phyloP scores from a whole-genome alignment of 2,888 invertebrate species.

The Lepidocyrtinus sp. region DNA sequence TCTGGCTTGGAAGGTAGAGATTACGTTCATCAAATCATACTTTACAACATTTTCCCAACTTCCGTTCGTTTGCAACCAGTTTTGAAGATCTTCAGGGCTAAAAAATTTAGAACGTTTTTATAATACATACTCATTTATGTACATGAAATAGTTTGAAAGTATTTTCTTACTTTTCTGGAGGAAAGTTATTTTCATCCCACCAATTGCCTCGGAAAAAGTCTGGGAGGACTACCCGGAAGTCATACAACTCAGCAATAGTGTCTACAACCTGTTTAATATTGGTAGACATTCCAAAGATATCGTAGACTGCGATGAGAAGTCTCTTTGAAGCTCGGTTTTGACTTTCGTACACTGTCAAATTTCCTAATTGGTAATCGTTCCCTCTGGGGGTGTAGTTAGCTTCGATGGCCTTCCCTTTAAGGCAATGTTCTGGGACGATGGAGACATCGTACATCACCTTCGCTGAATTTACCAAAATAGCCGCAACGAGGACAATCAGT shows the following conservation, averaged over 20 bases:
- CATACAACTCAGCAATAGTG: slow-evolving; percentile 46
- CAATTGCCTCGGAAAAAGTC: slow-evolving; percentile 61
- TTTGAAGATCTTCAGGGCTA: slow-evolving; percentile 51
- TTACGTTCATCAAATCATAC: slow-evolving; percentile 42
- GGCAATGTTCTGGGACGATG: slow-evolving; percentile 37
- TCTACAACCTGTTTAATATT: slow-evolving; percentile 63
- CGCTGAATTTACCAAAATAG: slow-evolving; percentile 14
- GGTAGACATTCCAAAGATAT: slow-evolving; percentile 60
- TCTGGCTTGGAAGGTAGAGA: slow-evolving; percentile 34
- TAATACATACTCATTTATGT: neutral
- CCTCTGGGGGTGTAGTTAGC: slow-evolving; percentile 62
- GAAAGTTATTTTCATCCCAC: slow-evolving; percentile 54
- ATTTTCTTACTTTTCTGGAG: slow-evolving; percentile 53
- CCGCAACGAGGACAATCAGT: slow-evolving; percentile 29
- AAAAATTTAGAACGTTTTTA: neutral
- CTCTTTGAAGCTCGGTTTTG: slow-evolving; percentile 38
- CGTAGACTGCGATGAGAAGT: slow-evolving; percentile 63
- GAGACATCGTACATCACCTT: slow-evolving; percentile 36
- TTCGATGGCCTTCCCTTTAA: slow-evolving; percentile 43
- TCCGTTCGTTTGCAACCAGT: slow-evolving; percentile 48
- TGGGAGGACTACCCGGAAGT: slow-evolving; percentile 61
- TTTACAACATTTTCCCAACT: slow-evolving; percentile 53
- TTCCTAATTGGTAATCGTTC: slow-evolving; percentile 37
- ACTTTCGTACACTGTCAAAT: slow-evolving; percentile 62
- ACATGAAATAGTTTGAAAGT: neutral